phyloP scores from a whole-genome alignment of 2,797 vertebrate genomes.

The Sarcophilus harrisii region DNA sequence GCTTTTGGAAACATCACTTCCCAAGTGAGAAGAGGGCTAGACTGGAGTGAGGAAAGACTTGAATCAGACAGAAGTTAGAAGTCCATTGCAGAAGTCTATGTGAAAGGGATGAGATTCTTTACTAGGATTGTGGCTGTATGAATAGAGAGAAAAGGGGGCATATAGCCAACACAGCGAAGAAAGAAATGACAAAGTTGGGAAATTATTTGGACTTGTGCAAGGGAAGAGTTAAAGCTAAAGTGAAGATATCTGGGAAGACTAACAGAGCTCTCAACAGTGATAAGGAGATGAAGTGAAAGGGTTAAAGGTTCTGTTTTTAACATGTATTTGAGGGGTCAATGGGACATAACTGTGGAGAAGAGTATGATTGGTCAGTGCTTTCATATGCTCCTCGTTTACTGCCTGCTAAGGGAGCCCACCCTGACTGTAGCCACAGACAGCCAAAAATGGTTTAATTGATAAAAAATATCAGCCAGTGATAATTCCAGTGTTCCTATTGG shows the following conservation, averaged over 20 bases:
- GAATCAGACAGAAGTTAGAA: not conserved
- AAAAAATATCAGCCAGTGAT: not conserved
- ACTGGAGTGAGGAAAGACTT: not conserved
- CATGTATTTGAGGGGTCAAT: not conserved
- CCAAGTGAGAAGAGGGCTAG: not conserved
- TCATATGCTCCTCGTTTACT: not conserved
- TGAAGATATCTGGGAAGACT: not conserved
- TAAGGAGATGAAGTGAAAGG: not conserved
- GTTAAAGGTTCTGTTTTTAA: not conserved
- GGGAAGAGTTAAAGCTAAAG: not conserved
- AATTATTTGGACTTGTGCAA: not conserved
- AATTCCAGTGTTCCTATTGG: not conserved
- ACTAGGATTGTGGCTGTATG: not conserved
- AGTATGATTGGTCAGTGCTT: not conserved
- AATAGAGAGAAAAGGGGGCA: not conserved
- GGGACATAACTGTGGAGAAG: not conserved
- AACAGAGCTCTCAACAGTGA: not conserved
- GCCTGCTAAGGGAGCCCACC: not conserved
- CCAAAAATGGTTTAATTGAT: not conserved
- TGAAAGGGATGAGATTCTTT: not conserved
- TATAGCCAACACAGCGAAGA: not conserved
- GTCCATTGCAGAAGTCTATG: not conserved
- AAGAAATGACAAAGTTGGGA: not conserved
- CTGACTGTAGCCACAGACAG: not conserved
- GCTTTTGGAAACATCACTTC: not conserved